Base-by-base conservation (phyloP, 1,140 invertebrate species). In the Atta cephalotes region DNA sequence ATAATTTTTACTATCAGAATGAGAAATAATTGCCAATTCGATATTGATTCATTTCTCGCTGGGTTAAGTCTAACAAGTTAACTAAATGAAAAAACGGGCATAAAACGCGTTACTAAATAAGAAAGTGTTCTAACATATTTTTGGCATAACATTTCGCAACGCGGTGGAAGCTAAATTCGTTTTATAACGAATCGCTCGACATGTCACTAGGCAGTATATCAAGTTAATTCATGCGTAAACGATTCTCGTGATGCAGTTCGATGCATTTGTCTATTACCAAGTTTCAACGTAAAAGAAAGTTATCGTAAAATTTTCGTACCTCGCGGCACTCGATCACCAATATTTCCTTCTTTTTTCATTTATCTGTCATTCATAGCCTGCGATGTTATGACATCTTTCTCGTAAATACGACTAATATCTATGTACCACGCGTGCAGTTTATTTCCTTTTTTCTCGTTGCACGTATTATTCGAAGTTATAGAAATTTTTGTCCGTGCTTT, bases 281-380 rank as follows among this genome's bases (percentile, higher is more conserved):
- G 39, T 74, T 31, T 45, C 16, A 31, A 18, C n/a, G 25, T 21
- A 16, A 31, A 35, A 62, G 56, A 49, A 58, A 62, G 49, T 84
- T 74, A 82, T 82, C 70, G 39, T 84, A 84, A 84, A 74, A 76
- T 51, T 80, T 68, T 68, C 63, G 77, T 66, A 65, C 25, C 49
- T 58, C 79, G 35, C 35, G 6, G 16, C 35, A 14, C 39, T 62
- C 18, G 56, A 80, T 68, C 78, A 56, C 25, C 49, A 49, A 25
- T 39, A 35, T 49, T 82, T 84, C 70, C 58, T 49, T 18, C 39
- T 74, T 76, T 84, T 76, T 84, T 56, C 56, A 63, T 76, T 74
- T 84, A 76, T 76, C 70, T 76, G 80, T 71, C 35, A 84, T 84
- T 84, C 80, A 84, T 84, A 63, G 70, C 39, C 25, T 7, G 18